A percentile compares a stretch with the other conserved stretches of the same genome.
These are phyloP conservation scores for Rhabdomys dilectus DNA, from an alignment of 2,113 vertebrate species.

Conservation along the genomic window DNA sequence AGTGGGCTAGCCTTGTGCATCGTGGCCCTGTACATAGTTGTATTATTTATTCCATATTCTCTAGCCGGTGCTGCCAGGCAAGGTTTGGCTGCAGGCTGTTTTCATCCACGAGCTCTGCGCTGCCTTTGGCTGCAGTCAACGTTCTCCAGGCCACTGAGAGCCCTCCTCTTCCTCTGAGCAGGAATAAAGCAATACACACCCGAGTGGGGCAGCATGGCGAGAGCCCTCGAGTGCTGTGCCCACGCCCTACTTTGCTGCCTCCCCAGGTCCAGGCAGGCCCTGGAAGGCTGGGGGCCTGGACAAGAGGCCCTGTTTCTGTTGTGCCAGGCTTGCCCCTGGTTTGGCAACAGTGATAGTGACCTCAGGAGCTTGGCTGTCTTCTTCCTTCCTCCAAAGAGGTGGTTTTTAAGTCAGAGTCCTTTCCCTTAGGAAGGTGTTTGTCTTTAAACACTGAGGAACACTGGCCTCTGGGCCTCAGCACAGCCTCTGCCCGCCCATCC, in stretches of 20 bases:
- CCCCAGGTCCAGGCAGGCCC: background rate
- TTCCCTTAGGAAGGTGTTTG: background rate
- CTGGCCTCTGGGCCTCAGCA: background rate
- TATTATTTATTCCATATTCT: slow-evolving; percentile 83
- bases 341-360: background rate
- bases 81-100: background rate
- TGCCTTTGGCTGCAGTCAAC: background rate
- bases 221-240: background rate
- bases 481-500: background rate
- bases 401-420: background rate
- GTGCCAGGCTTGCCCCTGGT: background rate
- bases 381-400: background rate
- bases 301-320: background rate
- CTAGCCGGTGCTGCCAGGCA: slow-evolving; percentile 1
- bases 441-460: background rate
- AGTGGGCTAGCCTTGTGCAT: slow-evolving; percentile 50
- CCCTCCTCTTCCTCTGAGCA: background rate
- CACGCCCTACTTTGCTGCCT: background rate
- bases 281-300: background rate
- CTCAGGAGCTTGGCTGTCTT: background rate
- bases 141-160: background rate
- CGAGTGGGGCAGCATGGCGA: background rate
- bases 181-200: slow-evolving; percentile 34
- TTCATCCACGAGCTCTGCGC: slow-evolving; percentile 26
- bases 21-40: slow-evolving; percentile 82